Conservation (phyloP, 2,113 vertebrate genomes). For the Smithornis capensis region DNA sequence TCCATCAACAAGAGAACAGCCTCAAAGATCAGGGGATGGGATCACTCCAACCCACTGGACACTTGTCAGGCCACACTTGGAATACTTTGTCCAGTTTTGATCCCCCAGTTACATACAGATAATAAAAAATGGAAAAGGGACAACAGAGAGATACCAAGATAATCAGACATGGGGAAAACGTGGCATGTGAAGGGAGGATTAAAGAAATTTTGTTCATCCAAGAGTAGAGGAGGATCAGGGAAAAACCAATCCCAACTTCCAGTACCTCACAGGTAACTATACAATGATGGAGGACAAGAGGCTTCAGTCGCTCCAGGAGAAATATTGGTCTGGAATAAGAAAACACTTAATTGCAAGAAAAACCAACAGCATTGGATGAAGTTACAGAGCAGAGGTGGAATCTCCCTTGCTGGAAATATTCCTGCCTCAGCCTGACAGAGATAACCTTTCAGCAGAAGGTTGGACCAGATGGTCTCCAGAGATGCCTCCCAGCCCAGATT, state of each 20-base stretch:
- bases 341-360: not conserved
- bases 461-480: slow-evolving; percentile 37
- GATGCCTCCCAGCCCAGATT: not conserved
- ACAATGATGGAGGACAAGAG: not conserved
- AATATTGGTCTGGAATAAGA: not conserved
- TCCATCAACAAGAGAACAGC: not conserved
- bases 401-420: not conserved
- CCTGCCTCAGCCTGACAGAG: not conserved
- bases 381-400: not conserved
- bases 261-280: not conserved
- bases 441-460: slow-evolving; percentile 49
- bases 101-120: not conserved
- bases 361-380: not conserved
- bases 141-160: not conserved
- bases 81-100: not conserved
- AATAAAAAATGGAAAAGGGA: not conserved
- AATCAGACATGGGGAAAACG: not conserved
- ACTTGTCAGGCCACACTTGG: not conserved
- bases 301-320: not conserved
- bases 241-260: not conserved
- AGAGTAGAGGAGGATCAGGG: not conserved
- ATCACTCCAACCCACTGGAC: not conserved
- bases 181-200: not conserved
- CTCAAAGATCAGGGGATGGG: not conserved
- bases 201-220: not conserved